A percentile compares a stretch with the other conserved stretches of the same genome.
Conservation (phyloP, 2,888 invertebrate species). For the Rugalucina vietnamica region DNA sequence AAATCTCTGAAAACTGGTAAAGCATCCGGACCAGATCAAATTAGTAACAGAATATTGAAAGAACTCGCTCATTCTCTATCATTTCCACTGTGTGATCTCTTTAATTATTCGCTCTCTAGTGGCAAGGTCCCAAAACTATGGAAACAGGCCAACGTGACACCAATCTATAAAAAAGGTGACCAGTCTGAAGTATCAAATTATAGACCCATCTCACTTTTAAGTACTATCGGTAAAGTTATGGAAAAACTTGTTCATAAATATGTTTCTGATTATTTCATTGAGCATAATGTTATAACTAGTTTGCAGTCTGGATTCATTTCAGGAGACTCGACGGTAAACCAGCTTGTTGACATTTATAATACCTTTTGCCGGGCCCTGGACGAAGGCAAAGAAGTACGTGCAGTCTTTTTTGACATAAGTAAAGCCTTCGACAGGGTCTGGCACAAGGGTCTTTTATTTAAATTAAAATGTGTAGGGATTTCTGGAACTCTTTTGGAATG, state of each 20-base stretch:
- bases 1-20: neutral
- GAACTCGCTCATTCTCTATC: neutral
- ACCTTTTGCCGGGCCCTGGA: neutral
- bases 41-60: neutral
- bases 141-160: slow-evolving; percentile 23
- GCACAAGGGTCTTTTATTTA: neutral
- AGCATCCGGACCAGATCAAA: neutral
- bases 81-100: neutral
- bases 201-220: slow-evolving; percentile 16
- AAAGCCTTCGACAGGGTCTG: neutral
- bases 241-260: slow-evolving; percentile 17
- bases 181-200: neutral
- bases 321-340: neutral
- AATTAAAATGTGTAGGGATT: neutral
- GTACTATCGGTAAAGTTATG: slow-evolving; percentile 12
- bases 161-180: slow-evolving; percentile 15
- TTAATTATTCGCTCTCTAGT: neutral
- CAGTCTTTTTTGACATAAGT: neutral
- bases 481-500: neutral
- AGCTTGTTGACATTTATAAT: neutral
- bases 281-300: neutral
- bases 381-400: neutral
- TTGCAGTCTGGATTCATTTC: neutral
- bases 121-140: neutral
- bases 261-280: neutral